Base-by-base conservation (phyloP, 2,113 vertebrate genomes). In the Equus quagga region DNA sequence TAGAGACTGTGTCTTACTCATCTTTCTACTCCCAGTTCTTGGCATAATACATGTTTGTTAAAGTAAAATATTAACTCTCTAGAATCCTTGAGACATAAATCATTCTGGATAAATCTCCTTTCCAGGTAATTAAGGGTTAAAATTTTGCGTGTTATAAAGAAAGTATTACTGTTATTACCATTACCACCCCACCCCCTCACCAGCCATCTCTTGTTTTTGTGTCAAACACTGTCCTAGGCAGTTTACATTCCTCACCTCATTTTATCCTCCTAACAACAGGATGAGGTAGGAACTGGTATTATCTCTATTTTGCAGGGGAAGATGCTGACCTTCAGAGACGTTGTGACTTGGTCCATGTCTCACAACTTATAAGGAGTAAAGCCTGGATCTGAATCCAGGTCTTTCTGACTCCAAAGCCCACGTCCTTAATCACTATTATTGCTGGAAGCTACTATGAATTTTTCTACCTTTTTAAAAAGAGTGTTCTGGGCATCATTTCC, bases 1-100 rank as follows among this genome's bases (percentile, higher is more conserved):
- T 44, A 69, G 18, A 60, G 24, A 82, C 28, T 51, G 6, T 85
- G 18, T 60, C 79, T 93, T 82, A 64, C 44, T 88, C 8, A 51
- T 81, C 60, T 69, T 97, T 86, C 62, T 69, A 15, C 65, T 96
- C 44, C 67, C 44, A n/a, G 33, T 58, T 97, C 49, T 87, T 97
- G 60, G 28, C 81, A 60, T 26, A 62, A 24, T 58, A 49, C 23
- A 13, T 81, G 19, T 69, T 81, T 92, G 5, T 91, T 93, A 81
- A 96, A 80, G 49, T 79, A 91, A 88, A 91, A 62, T 79, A 60
- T 33, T 67, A 67, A n/a, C 73, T 64, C 28, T 87, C 49, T 72
- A 84, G 56, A 93, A 89, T 94, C 31, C 10, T 94, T 87, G 44
- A 84, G 72, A 97, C 96, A 87, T 65, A 93, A 94, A 81, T 65